A percentile compares a stretch with the other conserved stretches of the same genome.
These are phyloP conservation scores for Tuberolachnus salignus DNA, from an alignment of 2,888 invertebrate genomes.

Conservation along the genomic window DNA sequence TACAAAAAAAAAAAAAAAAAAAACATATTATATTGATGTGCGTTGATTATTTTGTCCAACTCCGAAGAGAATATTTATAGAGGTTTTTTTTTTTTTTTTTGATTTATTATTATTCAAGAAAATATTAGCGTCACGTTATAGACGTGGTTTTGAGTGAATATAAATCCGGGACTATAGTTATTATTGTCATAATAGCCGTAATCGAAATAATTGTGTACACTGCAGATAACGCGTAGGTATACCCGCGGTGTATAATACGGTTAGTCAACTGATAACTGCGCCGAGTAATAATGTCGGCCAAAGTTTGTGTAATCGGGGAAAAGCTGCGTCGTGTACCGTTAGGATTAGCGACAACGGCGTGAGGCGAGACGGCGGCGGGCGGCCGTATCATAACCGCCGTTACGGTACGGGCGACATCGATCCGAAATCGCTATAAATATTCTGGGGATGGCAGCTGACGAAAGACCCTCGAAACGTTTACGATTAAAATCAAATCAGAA, in stretches of 20 bases:
- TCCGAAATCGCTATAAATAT: constrained; percentile 18
- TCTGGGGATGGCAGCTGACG: neutral
- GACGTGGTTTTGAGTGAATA: no score
- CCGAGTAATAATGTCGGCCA: neutral
- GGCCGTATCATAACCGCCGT: no score
- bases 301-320: neutral
- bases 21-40: no score
- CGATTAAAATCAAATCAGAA: constrained; percentile 1
- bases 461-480: constrained; percentile 25
- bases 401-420: constrained; percentile 8
- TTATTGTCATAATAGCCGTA: no score
- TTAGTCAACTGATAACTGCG: neutral
- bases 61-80: no score
- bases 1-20: no score
- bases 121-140: no score
- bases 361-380: neutral
- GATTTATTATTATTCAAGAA: no score
- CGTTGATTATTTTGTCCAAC: no score
- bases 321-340: neutral
- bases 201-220: no score
- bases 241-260: neutral
- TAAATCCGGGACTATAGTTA: no score
- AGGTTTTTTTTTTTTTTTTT: no score
- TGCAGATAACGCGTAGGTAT: neutral
- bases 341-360: neutral